Evolutionary conservation across 2,888 invertebrate genomes (phyloP).

Genomic region (Eurytoma californica): DNA sequence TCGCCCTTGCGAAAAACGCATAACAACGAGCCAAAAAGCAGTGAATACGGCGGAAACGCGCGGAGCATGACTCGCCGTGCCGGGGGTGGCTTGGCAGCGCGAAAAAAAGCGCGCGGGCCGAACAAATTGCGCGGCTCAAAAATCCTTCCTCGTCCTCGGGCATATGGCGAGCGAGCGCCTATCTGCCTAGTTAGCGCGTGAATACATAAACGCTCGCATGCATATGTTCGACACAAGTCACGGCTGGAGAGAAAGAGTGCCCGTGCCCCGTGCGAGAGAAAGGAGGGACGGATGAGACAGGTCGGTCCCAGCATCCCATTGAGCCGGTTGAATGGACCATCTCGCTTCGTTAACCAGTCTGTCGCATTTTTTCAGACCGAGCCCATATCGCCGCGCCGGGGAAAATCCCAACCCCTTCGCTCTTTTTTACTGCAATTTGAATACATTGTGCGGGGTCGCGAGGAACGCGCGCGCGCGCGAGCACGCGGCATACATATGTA

Average conservation of each 20-base stretch:
- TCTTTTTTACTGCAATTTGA: constrained; percentile 70
- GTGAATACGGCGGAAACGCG: not conserved
- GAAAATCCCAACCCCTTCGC: constrained; percentile 70
- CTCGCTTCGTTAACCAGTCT: constrained; percentile 75
- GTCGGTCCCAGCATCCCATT: constrained; percentile 72
- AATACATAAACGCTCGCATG: constrained; percentile 61
- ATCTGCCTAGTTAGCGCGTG: constrained; percentile 63
- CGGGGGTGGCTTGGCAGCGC: too few species aligned
- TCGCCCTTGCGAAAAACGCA: constrained; percentile 18
- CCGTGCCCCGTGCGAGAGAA: constrained; percentile 48
- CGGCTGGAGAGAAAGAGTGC: constrained; percentile 43
- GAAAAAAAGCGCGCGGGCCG: not conserved
- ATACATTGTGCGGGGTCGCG: constrained; percentile 72
- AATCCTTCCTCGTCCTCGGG: constrained; percentile 29
- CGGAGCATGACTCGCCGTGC: too few species aligned
- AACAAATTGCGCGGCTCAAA: constrained; percentile 43
- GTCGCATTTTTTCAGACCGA: constrained; percentile 72
- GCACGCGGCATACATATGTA: constrained; percentile 73
- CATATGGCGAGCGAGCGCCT: constrained; percentile 55
- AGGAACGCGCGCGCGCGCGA: constrained; percentile 40
- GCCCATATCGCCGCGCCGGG: constrained; percentile 53
- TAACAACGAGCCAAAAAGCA: constrained; percentile 17
- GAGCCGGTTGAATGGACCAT: constrained; percentile 73
- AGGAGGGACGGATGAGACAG: constrained; percentile 52
- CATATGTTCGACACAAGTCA: constrained; percentile 58